Conservation (phyloP, 2,797 vertebrate species). For the Amblyopsis hoosieri region DNA sequence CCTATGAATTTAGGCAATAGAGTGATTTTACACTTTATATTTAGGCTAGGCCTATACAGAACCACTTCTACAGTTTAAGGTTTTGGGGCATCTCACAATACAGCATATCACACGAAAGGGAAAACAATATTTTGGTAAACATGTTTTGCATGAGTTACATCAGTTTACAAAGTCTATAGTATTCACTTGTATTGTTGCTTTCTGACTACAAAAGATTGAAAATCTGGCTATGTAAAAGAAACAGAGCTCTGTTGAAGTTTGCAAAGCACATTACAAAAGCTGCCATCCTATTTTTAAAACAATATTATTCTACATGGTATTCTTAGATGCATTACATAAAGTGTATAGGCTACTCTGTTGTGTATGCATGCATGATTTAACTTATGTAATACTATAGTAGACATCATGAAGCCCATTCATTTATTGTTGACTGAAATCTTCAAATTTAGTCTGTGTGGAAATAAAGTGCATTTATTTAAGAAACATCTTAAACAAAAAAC, state of each 20-base stretch:
- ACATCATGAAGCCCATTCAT: conserved; percentile 1
- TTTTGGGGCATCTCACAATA: no score
- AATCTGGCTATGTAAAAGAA: background rate
- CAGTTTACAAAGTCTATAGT: no score
- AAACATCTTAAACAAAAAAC: conserved; percentile 59
- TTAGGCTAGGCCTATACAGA: no score
- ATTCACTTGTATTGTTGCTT: background rate
- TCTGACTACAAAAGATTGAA: background rate
- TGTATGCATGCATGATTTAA: no score
- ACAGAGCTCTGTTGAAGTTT: background rate
- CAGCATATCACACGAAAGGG: no score
- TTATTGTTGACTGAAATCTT: background rate
- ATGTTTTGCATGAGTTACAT: no score
- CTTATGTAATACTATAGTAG: no score
- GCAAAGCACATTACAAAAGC: conserved; percentile 23
- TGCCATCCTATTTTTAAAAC: conserved; percentile 23
- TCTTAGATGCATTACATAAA: conserved; percentile 10
- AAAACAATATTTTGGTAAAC: no score
- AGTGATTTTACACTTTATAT: no score
- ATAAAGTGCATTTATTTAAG: conserved; percentile 87
- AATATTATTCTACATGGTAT: background rate
- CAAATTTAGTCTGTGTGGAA: conserved; percentile 48
- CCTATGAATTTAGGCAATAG: no score
- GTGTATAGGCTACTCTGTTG: no score
- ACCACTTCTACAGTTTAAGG: no score